Evolutionary conservation across 1,140 invertebrate species (phyloP).

Genomic region (Cotesia glomerata): DNA sequence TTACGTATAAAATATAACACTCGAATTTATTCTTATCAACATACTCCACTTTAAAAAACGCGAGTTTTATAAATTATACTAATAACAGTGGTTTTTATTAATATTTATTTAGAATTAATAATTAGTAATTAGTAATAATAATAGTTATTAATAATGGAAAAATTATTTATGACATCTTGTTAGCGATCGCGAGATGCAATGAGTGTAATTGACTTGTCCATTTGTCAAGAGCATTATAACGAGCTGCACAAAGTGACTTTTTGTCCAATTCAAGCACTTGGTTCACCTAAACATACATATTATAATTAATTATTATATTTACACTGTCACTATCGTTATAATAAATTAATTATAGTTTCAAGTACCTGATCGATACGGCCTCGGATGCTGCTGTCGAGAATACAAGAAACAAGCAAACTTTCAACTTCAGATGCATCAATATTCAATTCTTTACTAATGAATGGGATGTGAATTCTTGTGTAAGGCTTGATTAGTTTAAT

Average conservation of each 20-base stretch:
- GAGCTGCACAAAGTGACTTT: slow-evolving; percentile 80
- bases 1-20: slow-evolving; percentile 40
- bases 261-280: slow-evolving; percentile 90
- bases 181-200: slow-evolving; percentile 87
- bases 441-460: slow-evolving; percentile 97
- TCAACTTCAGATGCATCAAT: slow-evolving; percentile 97
- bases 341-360: neutral
- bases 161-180: slow-evolving; percentile 78
- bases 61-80: slow-evolving; percentile 19
- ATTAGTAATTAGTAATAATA: slow-evolving; percentile 2
- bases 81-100: slow-evolving; percentile 35
- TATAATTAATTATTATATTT: slow-evolving; percentile 20
- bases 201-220: slow-evolving; percentile 92
- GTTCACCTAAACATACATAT: slow-evolving; percentile 69
- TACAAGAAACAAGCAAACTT: slow-evolving; percentile 97
- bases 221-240: slow-evolving; percentile 93
- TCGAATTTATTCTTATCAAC: slow-evolving; percentile 34
- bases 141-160: slow-evolving; percentile 7
- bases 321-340: slow-evolving; percentile 1
- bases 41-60: slow-evolving; percentile 25
- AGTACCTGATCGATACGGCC: slow-evolving; percentile 91
- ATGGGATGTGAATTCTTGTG: slow-evolving; percentile 96
- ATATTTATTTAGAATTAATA: slow-evolving; percentile 21
- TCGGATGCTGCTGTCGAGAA: slow-evolving; percentile 96
- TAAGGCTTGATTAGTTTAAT: slow-evolving; percentile 98